Percentiles rank a stretch among this genome's conserved stretches.
Conservation (phyloP, 2,113 vertebrate genomes). For the Forbesichthys papilliferus region DNA sequence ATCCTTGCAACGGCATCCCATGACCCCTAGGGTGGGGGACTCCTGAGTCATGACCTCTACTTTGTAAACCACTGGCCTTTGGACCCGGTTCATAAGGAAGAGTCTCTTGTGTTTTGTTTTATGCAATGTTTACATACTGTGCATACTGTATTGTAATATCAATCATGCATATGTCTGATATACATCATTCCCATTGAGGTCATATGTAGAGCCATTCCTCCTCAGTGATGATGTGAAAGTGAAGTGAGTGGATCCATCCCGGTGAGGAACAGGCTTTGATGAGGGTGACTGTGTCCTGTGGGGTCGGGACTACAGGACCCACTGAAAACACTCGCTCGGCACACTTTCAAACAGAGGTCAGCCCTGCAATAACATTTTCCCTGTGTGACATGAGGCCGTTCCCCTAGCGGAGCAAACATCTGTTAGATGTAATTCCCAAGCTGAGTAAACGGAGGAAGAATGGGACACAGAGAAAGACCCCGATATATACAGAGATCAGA, state of each 20-base stretch:
- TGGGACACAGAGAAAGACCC: conserved; percentile 25
- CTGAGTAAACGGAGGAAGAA: conserved; percentile 74
- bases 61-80: too few relatives aligned
- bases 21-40: too few relatives aligned
- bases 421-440: conserved; percentile 73
- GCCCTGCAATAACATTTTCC: conserved; percentile 78
- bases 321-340: conserved; percentile 61
- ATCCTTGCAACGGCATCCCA: too few relatives aligned
- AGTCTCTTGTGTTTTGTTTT: too few relatives aligned
- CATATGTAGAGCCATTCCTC: not conserved
- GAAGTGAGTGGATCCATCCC: conserved; percentile 20
- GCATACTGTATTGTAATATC: too few relatives aligned
- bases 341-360: conserved; percentile 74
- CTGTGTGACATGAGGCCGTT: conserved; percentile 55
- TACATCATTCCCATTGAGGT: not conserved
- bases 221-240: conserved; percentile 11
- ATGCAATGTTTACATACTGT: too few relatives aligned
- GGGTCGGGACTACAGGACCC: conserved; percentile 60
- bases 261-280: conserved; percentile 58
- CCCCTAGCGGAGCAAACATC: conserved; percentile 63
- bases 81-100: too few relatives aligned
- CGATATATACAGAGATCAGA: conserved; percentile 28
- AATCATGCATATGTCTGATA: not conserved
- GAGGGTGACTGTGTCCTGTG: conserved; percentile 62
- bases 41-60: too few relatives aligned